phyloP scores from a whole-genome alignment of 2,797 vertebrate genomes.

The Cynopterus sphinx region DNA sequence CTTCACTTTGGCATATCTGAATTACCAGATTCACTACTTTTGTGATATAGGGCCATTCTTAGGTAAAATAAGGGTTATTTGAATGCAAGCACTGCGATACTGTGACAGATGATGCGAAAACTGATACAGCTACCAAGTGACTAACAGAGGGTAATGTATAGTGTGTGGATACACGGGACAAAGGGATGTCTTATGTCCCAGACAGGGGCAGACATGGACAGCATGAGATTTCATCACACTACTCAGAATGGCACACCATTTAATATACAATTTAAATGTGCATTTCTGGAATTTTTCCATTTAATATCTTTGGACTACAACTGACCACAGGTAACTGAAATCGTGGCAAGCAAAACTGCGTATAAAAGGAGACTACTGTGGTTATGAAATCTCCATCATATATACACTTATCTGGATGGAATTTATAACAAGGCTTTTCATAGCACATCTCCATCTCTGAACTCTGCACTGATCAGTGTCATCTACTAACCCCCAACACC shows the following conservation, averaged over 20 bases:
- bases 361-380: background rate
- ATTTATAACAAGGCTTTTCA: constrained; percentile 1
- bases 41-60: background rate
- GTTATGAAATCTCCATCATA: background rate
- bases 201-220: background rate
- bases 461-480: background rate
- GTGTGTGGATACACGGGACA: background rate
- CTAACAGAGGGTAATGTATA: background rate
- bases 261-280: background rate
- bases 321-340: background rate
- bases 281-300: background rate
- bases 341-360: background rate
- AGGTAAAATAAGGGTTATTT: background rate
- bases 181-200: background rate
- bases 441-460: background rate
- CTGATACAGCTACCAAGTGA: background rate
- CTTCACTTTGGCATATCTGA: background rate
- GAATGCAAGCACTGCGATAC: background rate
- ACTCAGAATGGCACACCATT: background rate
- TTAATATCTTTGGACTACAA: background rate
- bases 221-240: background rate
- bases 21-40: background rate
- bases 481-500: background rate
- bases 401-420: background rate
- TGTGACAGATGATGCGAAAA: background rate